phyloP scores from a whole-genome alignment of 2,797 vertebrate species.

The Limosa lapponica region DNA sequence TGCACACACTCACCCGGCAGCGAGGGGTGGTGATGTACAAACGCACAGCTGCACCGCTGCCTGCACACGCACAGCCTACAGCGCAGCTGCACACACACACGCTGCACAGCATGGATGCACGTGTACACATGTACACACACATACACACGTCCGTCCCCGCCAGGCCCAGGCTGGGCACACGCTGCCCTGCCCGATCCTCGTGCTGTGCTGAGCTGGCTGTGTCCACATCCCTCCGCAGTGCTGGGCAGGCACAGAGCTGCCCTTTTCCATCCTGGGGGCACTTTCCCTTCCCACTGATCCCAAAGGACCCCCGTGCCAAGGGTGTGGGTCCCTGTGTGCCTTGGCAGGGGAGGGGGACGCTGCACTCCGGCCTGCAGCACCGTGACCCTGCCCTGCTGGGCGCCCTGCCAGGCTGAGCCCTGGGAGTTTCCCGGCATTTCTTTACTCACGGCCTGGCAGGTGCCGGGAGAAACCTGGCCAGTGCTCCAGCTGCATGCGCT shows the following conservation, averaged over 20 bases:
- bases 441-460: not conserved
- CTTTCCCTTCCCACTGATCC: not conserved
- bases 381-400: not conserved
- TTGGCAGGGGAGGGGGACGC: not conserved
- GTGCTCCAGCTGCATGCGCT: accelerated
- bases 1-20: accelerated
- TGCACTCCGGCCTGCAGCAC: accelerated
- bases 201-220: accelerated
- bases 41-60: too few species aligned
- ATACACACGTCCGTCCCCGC: accelerated
- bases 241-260: not conserved
- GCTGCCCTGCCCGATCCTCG: accelerated
- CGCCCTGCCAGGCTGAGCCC: not conserved
- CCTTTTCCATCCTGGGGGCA: accelerated
- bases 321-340: not conserved
- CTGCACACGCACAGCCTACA: not conserved
- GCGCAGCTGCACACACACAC: not conserved
- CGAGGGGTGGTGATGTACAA: not conserved
- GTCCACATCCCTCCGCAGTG: accelerated
- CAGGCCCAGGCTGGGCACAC: not conserved
- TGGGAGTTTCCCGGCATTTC: not conserved
- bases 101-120: accelerated
- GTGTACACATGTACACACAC: not conserved
- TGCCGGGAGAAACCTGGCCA: not conserved
- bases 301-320: accelerated